Evolutionary conservation across 1,140 invertebrate species (phyloP), one percentile per base, ranked within the genome.

Genomic region (Cyclargus thomasi): DNA sequence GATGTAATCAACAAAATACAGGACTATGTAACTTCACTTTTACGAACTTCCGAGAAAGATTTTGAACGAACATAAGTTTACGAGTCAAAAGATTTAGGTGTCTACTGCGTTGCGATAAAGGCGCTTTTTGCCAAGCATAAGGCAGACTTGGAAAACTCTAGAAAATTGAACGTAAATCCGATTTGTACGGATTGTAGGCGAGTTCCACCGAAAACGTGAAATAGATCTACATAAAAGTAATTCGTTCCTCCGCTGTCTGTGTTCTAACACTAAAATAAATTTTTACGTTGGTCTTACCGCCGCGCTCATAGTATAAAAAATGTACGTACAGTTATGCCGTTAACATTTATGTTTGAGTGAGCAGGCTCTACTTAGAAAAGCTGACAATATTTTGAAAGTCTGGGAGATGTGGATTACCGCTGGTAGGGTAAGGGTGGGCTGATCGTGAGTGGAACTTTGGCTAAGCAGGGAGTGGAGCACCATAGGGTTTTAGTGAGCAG

Each of bases 141-240:
- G 66, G 74, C 39, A 57, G 75, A 75, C 76, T 84, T 78, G 75
- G 70, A 74, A 85, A 80, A 86, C 75, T 86, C 82, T 81, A 82
- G 77, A 84, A 85, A 85, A 88, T 86, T 88, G 82, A 83, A 85
- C 77, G 78, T 76, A 83, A 86, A 88, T 88, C 84, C 80, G 84
- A 88, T 88, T 88, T 86, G 76, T 80, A 66, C 73, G 80, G 75
- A 81, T 81, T 70, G 70, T 67, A 70, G 63, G 70, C 70, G 74
- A 75, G 79, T 75, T 82, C 72, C 77, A 76, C 68, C 70, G 73
- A 79, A 81, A 82, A 79, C 67, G 68, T 75, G 69, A 74, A 75
- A 77, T 72, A 69, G 76, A 77, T 72, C 78, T 75, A 68, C 67
- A 68, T 69, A 67, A 64, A 65, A 71, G 57, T 29, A 62, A 66